Conservation (phyloP, 1,140 invertebrate genomes). For the Catajapyx aquilonaris region DNA sequence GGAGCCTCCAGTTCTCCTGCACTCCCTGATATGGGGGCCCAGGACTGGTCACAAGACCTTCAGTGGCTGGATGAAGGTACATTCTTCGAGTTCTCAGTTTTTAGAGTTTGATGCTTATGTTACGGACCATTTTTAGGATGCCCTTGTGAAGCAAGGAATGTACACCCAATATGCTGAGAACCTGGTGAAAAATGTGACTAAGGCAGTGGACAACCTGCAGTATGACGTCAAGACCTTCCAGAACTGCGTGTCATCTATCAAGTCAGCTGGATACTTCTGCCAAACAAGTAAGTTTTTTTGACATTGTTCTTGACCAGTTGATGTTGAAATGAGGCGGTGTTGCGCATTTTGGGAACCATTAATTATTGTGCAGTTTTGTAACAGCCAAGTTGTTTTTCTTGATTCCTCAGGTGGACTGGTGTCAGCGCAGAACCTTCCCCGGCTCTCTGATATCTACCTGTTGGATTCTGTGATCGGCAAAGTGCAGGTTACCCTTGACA, state of each 20-base stretch:
- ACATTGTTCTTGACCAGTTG: too few species aligned
- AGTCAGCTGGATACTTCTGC: too few species aligned
- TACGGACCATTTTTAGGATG: constrained; percentile 56
- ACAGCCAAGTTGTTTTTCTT: not conserved
- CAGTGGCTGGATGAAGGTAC: constrained; percentile 42
- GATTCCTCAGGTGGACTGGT: constrained; percentile 15
- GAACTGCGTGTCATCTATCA: constrained; percentile 39
- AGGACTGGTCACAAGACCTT: constrained; percentile 47
- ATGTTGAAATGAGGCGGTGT: too few species aligned
- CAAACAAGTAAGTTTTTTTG: too few species aligned
- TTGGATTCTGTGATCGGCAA: constrained; percentile 44
- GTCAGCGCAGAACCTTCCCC: constrained; percentile 31
- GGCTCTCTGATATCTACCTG: constrained; percentile 38
- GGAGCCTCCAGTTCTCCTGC: constrained; percentile 34
- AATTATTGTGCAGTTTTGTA: not conserved
- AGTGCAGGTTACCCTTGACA: constrained; percentile 40
- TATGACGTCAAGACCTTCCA: constrained; percentile 50
- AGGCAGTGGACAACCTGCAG: constrained; percentile 35
- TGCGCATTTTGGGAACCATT: not conserved
- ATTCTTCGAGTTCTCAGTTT: too few species aligned
- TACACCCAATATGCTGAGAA: constrained; percentile 61
- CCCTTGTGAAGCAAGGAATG: constrained; percentile 72
- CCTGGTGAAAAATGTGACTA: constrained; percentile 41
- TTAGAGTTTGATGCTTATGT: too few species aligned
- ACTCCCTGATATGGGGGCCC: constrained; percentile 53